Evolutionary conservation across 2,113 vertebrate species (phyloP).

Genomic region (Chroicocephalus ridibundus): DNA sequence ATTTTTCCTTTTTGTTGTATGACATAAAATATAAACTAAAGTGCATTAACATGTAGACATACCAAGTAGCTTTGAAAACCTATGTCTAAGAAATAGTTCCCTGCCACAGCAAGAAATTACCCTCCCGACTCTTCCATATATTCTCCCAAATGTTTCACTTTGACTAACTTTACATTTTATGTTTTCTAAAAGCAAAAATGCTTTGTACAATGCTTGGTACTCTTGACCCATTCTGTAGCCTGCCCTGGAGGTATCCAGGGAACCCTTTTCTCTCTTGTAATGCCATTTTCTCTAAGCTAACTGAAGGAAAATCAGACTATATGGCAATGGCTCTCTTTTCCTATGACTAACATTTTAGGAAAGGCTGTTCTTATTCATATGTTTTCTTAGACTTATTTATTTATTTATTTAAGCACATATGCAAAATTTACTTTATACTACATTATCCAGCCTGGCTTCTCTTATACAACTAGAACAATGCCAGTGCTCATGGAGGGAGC

Average conservation of each 20-base stretch:
- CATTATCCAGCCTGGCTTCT: background rate
- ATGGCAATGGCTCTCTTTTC: background rate
- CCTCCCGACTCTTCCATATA: background rate
- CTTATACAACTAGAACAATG: conserved; percentile 42
- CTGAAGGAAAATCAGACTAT: background rate
- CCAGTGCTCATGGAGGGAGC: background rate
- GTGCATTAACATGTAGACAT: accelerated
- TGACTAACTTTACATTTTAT: background rate
- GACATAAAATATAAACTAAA: background rate
- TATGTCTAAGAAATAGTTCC: background rate
- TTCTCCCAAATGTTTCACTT: background rate
- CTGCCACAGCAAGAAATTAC: background rate
- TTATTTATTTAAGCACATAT: background rate
- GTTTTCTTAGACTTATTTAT: background rate
- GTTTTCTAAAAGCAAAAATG: background rate
- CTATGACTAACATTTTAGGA: background rate
- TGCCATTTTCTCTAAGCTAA: background rate
- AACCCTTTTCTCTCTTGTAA: background rate
- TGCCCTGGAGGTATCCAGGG: background rate
- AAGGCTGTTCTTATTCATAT: background rate
- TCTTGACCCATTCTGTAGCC: background rate
- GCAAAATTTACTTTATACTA: background rate
- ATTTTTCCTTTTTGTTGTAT: background rate
- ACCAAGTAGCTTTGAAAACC: background rate
- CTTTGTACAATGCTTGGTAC: background rate